These are phyloP conservation scores for Mus spicilegus DNA, from an alignment of 2,113 vertebrate genomes.

Conservation along the genomic window DNA sequence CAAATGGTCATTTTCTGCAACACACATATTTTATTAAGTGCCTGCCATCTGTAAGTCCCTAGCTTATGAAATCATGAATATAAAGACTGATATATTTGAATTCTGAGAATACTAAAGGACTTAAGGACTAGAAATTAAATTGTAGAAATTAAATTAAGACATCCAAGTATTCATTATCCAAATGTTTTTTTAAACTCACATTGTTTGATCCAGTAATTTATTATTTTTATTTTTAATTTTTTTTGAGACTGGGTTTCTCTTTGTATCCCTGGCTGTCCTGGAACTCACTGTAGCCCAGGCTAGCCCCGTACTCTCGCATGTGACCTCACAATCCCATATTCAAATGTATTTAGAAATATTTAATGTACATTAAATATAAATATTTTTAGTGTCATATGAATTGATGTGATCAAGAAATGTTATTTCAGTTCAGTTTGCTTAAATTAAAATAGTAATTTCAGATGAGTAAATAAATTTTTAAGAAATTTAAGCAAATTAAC, in stretches of 20 bases:
- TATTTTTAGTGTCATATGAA: background rate
- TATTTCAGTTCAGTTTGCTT: slow-evolving; percentile 6
- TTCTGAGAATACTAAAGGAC: background rate
- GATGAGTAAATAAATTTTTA: background rate
- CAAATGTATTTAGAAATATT: slow-evolving; percentile 43
- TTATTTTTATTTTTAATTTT: background rate
- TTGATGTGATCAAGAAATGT: slow-evolving; percentile 10
- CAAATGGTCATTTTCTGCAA: slow-evolving; percentile 1
- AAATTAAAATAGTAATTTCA: background rate
- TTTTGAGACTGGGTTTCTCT: background rate
- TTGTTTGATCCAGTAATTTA: background rate
- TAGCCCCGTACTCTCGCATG: background rate
- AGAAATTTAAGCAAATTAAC: background rate
- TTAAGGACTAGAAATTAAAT: slow-evolving; percentile 16
- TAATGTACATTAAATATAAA: background rate
- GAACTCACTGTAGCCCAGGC: background rate
- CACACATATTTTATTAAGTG: background rate
- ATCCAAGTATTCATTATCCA: background rate
- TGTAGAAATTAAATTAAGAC: background rate
- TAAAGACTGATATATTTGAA: background rate
- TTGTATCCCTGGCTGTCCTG: background rate
- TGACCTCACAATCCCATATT: background rate
- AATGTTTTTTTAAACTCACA: background rate
- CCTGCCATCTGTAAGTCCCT: background rate
- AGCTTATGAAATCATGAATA: background rate